Conservation (phyloP, 2,113 vertebrate species). For the Craseonycteris thonglongyai region DNA sequence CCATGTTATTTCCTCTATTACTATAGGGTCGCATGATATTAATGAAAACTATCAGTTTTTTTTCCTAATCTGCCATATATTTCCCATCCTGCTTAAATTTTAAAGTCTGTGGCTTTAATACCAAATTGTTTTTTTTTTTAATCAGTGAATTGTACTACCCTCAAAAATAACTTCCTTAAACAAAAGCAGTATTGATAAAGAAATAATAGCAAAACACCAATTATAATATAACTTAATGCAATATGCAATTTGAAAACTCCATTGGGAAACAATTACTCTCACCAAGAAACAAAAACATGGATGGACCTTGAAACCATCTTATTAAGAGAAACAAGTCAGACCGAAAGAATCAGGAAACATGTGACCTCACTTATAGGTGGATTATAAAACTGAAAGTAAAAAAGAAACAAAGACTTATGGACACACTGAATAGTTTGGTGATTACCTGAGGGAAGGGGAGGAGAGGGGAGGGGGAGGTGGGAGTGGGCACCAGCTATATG, state of each 20-base stretch:
- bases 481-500: too few species aligned
- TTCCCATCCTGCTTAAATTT: neutral
- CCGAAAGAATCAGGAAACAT: too few species aligned
- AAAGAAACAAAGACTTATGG: too few species aligned
- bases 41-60: constrained; percentile 14
- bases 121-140: constrained; percentile 6
- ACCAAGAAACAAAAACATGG: neutral
- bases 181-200: neutral
- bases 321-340: too few species aligned
- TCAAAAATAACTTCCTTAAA: constrained; percentile 29
- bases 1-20: constrained; percentile 8
- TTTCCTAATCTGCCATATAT: neutral
- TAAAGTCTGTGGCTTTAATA: neutral
- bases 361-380: too few species aligned
- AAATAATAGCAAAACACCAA: neutral
- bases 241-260: neutral
- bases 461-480: too few species aligned
- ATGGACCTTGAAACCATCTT: too few species aligned
- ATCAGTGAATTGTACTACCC: neutral
- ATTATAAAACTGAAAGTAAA: too few species aligned
- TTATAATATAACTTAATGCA: neutral
- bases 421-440: too few species aligned
- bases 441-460: too few species aligned
- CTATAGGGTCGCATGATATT: neutral
- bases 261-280: neutral